Percentiles rank a stretch among this genome's conserved stretches.
Evolutionary conservation across 2,797 vertebrate species (phyloP).

Genomic region (Delichon dasypus): DNA sequence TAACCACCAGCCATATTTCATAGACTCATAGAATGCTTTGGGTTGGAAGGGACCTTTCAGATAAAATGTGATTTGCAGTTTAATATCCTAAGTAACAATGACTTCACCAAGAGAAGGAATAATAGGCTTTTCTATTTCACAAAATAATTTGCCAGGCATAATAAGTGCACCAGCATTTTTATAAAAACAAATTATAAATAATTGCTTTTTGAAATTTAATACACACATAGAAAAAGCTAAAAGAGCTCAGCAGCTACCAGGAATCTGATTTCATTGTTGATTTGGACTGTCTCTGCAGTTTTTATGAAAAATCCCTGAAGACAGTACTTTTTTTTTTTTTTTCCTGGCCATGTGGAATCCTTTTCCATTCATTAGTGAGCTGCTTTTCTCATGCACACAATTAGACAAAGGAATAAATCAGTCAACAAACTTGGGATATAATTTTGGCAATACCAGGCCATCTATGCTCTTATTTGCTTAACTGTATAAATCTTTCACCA

Average conservation of each 20-base stretch:
- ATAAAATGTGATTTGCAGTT: conserved; percentile 53
- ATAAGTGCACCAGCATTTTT: conserved; percentile 13
- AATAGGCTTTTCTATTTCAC: conserved; percentile 52
- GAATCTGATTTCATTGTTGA: conserved; percentile 58
- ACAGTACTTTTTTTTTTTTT: not conserved
- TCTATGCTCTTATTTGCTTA: conserved; percentile 24
- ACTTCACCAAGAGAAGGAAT: conserved; percentile 50
- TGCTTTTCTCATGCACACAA: conserved; percentile 10
- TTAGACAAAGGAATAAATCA: conserved; percentile 69
- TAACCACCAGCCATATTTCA: conserved; percentile 39
- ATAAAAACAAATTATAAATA: conserved; percentile 63
- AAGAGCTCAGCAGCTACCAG: conserved; percentile 24
- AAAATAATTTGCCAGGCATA: conserved; percentile 50
- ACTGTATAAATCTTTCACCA: conserved; percentile 56
- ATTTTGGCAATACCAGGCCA: not conserved
- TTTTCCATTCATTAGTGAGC: conserved; percentile 64
- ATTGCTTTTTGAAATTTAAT: conserved; percentile 61
- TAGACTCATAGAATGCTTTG: not conserved
- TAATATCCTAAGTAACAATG: conserved; percentile 55
- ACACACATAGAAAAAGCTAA: conserved; percentile 37
- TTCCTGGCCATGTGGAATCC: conserved; percentile 28
- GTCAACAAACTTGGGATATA: conserved; percentile 43
- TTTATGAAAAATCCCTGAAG: conserved; percentile 62
- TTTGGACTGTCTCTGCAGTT: conserved; percentile 46
- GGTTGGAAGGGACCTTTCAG: not conserved